Conservation (phyloP, 2,797 vertebrate species). For the Acropternis orthonyx region DNA sequence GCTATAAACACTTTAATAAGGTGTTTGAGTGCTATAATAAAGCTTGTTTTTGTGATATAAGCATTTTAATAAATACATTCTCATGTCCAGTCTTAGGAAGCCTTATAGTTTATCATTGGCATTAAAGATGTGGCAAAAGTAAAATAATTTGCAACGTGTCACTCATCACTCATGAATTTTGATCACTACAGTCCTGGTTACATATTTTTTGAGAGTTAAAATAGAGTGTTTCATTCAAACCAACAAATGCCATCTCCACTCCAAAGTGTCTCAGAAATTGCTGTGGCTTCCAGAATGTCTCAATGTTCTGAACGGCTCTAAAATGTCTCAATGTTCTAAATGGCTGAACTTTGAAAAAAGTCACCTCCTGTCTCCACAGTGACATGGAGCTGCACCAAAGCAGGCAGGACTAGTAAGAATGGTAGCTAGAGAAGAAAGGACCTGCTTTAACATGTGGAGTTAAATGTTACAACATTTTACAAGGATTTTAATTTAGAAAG, state of each 20-base stretch:
- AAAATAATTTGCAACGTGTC: neutral
- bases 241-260: neutral
- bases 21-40: neutral
- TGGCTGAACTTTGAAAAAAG: neutral
- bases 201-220: neutral
- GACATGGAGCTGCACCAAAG: neutral
- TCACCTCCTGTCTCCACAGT: neutral
- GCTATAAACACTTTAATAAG: neutral
- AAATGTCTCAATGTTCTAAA: neutral
- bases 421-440: neutral
- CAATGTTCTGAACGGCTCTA: neutral
- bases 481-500: neutral
- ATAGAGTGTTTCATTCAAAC: neutral
- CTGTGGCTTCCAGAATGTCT: neutral
- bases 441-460: neutral
- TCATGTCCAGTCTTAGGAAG: neutral
- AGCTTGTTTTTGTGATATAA: neutral
- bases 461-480: neutral
- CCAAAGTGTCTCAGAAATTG: neutral
- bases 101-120: neutral
- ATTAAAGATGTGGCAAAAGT: neutral
- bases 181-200: neutral
- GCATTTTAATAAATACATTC: neutral
- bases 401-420: neutral
- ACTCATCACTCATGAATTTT: neutral